A percentile compares a stretch with the other conserved stretches of the same genome.
phyloP scores from a whole-genome alignment of 2,113 vertebrate species.

The Lontra canadensis region DNA sequence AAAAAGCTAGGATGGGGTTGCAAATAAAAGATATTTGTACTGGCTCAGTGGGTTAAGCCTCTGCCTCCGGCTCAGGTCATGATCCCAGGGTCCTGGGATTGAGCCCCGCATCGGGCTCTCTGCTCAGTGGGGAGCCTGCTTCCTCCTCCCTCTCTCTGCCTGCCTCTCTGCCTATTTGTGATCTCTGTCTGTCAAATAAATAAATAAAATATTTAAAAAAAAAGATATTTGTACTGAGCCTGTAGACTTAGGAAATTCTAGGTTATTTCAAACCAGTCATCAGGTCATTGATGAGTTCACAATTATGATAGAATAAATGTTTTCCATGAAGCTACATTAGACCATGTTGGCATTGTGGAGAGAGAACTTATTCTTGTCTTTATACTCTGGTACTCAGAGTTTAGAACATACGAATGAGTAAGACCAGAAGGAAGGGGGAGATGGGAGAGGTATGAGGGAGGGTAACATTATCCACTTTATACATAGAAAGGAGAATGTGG shows the following conservation, averaged over 20 bases:
- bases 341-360: background rate
- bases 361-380: background rate
- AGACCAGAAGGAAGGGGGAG: background rate
- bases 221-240: background rate
- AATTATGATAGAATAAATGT: background rate
- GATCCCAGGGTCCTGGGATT: no score
- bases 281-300: background rate
- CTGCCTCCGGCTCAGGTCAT: no score
- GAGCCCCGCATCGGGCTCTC: no score
- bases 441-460: background rate
- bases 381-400: background rate
- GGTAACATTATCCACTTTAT: background rate
- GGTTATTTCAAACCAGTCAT: background rate
- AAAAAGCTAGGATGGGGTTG: background rate
- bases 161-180: no score
- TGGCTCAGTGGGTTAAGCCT: no score
- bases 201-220: no score
- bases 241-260: background rate
- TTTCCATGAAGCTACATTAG: background rate
- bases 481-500: background rate
- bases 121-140: no score
- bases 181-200: no score
- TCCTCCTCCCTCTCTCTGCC: no score
- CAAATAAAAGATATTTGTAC: conserved; percentile 16
- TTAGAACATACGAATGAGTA: background rate